Percentiles rank a stretch among this genome's conserved stretches.
These are phyloP conservation scores for Sebastes reedi DNA, from an alignment of 2,797 vertebrate genomes.

Conservation along the genomic window DNA sequence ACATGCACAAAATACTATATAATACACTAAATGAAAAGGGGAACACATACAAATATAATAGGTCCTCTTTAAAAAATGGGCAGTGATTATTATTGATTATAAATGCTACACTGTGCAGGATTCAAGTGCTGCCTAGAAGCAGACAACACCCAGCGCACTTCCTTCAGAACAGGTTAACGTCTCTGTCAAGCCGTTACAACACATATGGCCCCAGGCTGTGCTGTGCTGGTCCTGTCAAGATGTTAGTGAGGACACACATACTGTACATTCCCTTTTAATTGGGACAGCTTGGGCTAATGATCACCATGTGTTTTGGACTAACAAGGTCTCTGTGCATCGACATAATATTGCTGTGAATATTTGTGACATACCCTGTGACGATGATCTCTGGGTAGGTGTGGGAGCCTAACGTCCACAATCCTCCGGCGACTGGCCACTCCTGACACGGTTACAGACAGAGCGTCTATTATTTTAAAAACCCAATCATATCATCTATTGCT, in stretches of 20 bases:
- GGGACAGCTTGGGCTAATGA: neutral
- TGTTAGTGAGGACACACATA: neutral
- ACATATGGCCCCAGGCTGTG: neutral
- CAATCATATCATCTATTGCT: neutral
- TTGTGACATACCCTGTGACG: slow-evolving; percentile 91
- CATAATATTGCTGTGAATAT: neutral
- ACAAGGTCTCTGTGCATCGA: neutral
- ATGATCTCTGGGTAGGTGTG: slow-evolving; percentile 97
- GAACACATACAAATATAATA: too few relatives aligned
- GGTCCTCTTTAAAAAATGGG: too few relatives aligned
- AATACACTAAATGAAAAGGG: neutral
- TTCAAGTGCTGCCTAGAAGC: slow-evolving; percentile 11
- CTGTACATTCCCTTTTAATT: neutral
- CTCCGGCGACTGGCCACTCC: slow-evolving; percentile 97
- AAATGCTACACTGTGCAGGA: neutral
- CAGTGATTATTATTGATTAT: neutral
- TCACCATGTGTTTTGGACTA: neutral
- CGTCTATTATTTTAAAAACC: neutral
- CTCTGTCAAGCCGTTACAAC: slow-evolving; percentile 9
- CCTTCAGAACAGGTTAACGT: slow-evolving; percentile 45
- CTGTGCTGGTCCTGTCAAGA: neutral
- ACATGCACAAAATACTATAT: too few relatives aligned
- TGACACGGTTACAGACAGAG: slow-evolving; percentile 67
- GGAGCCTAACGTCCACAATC: slow-evolving; percentile 94
- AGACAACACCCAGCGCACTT: slow-evolving; percentile 5